Base-by-base conservation (phyloP, 2,888 invertebrate genomes). In the Mythimna vitellina region DNA sequence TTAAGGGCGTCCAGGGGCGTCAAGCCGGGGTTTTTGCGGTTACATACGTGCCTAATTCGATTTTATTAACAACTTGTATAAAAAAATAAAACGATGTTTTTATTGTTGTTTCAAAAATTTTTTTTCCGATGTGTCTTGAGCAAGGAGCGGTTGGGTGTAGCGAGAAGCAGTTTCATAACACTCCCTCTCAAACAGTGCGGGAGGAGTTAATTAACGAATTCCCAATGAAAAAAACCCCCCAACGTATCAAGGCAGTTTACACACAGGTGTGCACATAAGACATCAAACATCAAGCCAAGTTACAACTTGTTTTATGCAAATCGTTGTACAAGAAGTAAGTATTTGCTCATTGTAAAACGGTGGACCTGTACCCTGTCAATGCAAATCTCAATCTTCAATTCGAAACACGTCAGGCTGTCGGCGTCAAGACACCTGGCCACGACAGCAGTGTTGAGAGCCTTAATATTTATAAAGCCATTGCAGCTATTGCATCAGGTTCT, bases 371-470 rank as follows among this genome's bases (percentile, higher is more conserved):
- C 65, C 62, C 49, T 70, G 57, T 72, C 72, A 46, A 68, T 81
- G 68, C 65, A 73, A 70, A 73, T 63, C 65, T 62, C 46, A 46
- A 71, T 69, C 65, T 65, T 60, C 65, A 65, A 81, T 70, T 73
- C 73, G 61, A 38, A 60, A 61, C 80, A 81, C 73, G 73, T 70
- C 68, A 71, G 64, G 63, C 53, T 72, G 60, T 57, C 66, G 35
- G 70, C 49, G 57, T 70, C 54, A 69, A 69, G 72, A 65, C 73
- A 86, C 64, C 78, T 81, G 71, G 64, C 1, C 57, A 54, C 66
- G 82, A 57, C 77, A 64, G 22, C n/a, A 22, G 8, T 65, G 20
- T 0, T 25, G 60, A 54, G 57, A 66, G 38, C 38, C 51, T 65
- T 42, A 70, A 70, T 67, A 70, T 81, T 67, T 32, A 81, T 79